Evolutionary conservation across 2,113 vertebrate genomes (phyloP).

Genomic region (Sinocyclocheilus grahami): DNA sequence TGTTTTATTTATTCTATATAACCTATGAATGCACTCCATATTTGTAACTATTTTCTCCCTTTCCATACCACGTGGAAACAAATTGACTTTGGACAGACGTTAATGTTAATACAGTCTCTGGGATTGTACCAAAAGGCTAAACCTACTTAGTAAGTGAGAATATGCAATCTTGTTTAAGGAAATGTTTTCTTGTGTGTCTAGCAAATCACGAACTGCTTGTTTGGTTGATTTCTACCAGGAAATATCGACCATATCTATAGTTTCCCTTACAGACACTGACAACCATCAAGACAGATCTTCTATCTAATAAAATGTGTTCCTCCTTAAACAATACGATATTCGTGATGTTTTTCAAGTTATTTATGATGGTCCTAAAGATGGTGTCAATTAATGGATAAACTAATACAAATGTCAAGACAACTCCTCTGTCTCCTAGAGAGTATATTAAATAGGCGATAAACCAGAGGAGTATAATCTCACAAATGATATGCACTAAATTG

Average conservation of each 20-base stretch:
- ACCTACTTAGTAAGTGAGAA: not conserved
- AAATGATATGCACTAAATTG: constrained; percentile 44
- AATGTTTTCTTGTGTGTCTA: not conserved
- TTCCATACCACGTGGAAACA: not conserved
- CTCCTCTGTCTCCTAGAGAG: not conserved
- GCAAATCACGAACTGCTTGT: not conserved
- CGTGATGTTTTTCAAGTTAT: not conserved
- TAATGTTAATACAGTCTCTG: not conserved
- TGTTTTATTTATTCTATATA: not conserved
- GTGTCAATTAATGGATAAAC: not conserved
- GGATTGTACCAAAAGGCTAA: not conserved
- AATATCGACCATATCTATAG: not conserved
- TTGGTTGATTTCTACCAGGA: not conserved
- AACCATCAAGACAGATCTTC: not conserved
- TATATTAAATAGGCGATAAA: not conserved
- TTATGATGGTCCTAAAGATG: not conserved
- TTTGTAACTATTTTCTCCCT: not conserved
- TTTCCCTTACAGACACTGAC: not conserved
- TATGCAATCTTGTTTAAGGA: not conserved
- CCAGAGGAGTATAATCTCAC: constrained; percentile 64
- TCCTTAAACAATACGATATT: not conserved
- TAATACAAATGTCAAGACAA: not conserved
- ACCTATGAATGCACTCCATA: not conserved
- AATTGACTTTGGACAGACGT: not conserved
- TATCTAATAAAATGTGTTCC: not conserved